phyloP scores from a whole-genome alignment of 2,888 invertebrate genomes.

The Bellardia pandia region DNA sequence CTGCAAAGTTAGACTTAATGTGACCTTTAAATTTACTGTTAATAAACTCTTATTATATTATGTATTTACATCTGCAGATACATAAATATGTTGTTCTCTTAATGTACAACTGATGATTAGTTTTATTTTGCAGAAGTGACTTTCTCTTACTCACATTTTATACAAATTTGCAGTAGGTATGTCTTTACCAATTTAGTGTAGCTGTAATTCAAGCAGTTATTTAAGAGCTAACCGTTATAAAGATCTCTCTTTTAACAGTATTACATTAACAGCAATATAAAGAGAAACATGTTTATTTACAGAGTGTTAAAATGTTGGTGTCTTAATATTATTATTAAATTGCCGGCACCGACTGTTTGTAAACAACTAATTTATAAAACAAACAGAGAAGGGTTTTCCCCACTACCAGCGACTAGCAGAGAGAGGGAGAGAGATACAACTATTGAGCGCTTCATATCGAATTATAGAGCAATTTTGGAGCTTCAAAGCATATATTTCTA shows the following conservation, averaged over 20 bases:
- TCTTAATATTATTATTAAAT: conserved; percentile 7
- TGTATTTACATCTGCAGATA: too few relatives aligned
- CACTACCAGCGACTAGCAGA: background rate
- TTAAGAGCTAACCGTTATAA: background rate
- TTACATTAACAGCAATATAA: background rate
- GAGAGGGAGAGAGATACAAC: background rate
- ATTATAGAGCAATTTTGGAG: conserved; percentile 23
- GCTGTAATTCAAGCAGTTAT: background rate
- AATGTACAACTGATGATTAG: too few relatives aligned
- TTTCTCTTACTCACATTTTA: too few relatives aligned
- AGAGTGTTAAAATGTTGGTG: background rate
- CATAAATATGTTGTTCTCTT: too few relatives aligned
- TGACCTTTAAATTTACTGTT: too few relatives aligned
- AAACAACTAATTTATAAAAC: conserved; percentile 68
- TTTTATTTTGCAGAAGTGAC: too few relatives aligned
- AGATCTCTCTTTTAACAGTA: background rate
- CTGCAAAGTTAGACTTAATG: too few relatives aligned
- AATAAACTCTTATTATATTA: too few relatives aligned
- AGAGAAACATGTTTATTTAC: background rate
- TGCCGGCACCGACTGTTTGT: conserved; percentile 48
- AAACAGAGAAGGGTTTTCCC: conserved; percentile 62
- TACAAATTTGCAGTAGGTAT: too few relatives aligned
- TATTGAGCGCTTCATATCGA: too few relatives aligned
- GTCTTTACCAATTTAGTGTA: too few relatives aligned
- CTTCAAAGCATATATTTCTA: conserved; percentile 11